phyloP scores from a whole-genome alignment of 2,888 invertebrate genomes.

The Hofmannophila pseudospretella region DNA sequence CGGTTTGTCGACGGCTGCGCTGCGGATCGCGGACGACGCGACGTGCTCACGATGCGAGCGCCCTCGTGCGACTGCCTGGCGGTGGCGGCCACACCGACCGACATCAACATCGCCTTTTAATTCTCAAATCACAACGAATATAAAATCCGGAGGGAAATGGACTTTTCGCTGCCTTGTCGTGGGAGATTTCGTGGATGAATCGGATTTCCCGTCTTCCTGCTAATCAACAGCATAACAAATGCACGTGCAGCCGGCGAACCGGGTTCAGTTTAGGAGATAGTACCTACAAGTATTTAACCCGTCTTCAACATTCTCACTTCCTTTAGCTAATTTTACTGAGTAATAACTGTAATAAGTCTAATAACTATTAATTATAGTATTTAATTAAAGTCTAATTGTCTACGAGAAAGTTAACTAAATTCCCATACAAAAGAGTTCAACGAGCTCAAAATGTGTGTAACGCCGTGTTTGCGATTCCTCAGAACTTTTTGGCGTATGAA shows the following conservation, averaged over 20 bases:
- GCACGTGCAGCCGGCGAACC: too few relatives aligned
- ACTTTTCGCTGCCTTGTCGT: constrained; percentile 24
- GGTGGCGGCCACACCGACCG: constrained; percentile 12
- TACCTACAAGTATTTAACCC: too few relatives aligned
- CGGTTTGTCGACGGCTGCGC: constrained; percentile 23
- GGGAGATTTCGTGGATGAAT: constrained; percentile 24
- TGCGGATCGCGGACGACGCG: constrained; percentile 29
- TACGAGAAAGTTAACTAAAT: constrained; percentile 6
- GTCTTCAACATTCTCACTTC: too few relatives aligned
- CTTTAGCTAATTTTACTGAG: neutral
- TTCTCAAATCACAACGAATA: constrained; percentile 15
- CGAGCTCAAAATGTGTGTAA: constrained; percentile 21
- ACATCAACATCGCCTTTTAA: neutral
- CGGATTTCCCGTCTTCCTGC: constrained; percentile 16
- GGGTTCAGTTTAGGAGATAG: too few relatives aligned
- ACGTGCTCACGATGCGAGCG: constrained; percentile 55
- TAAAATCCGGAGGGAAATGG: constrained; percentile 26
- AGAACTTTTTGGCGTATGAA: too few relatives aligned
- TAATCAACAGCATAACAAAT: constrained; percentile 10
- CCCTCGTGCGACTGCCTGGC: constrained; percentile 58
- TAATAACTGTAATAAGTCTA: constrained; percentile 11
- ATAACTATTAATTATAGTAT: constrained; percentile 26
- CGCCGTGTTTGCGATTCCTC: too few relatives aligned
- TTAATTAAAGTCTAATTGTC: too few relatives aligned
- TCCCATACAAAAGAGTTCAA: constrained; percentile 61